Conservation (phyloP, 2,797 vertebrate species). For the Sarcophilus harrisii region DNA sequence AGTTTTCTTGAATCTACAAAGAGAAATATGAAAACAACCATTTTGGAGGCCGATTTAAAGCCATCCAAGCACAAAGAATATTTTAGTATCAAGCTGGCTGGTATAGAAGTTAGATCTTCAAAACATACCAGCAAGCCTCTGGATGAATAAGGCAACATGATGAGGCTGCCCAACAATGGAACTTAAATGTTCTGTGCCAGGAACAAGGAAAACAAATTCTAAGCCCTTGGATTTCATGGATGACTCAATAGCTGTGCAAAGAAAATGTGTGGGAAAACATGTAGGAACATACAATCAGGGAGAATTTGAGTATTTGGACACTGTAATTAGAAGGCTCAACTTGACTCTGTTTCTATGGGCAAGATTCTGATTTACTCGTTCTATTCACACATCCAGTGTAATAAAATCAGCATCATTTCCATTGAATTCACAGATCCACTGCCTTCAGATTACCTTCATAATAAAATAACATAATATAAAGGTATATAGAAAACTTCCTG, state of each 20-base stretch:
- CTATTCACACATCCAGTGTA: background rate
- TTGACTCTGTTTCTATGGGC: background rate
- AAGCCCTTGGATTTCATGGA: background rate
- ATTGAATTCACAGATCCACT: slow-evolving; percentile 26
- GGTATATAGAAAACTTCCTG: background rate
- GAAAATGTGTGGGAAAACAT: background rate
- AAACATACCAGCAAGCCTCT: background rate
- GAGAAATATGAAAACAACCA: slow-evolving; percentile 36
- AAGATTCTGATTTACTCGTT: background rate
- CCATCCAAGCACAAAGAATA: slow-evolving; percentile 20
- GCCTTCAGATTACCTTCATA: background rate
- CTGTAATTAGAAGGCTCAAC: background rate
- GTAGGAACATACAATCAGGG: background rate
- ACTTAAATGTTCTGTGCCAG: background rate
- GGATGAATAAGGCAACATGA: background rate
- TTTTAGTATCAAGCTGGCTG: background rate
- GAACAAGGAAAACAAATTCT: background rate
- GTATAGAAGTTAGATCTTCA: background rate
- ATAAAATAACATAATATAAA: slow-evolving; percentile 22
- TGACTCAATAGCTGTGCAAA: slow-evolving; percentile 17
- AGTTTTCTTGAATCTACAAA: slow-evolving; percentile 46
- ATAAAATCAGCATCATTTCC: background rate
- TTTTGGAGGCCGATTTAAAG: background rate
- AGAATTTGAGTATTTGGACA: background rate
- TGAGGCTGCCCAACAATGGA: background rate